A percentile compares a stretch with the other conserved stretches of the same genome.
Evolutionary conservation across 2,888 invertebrate genomes (phyloP).

Genomic region (Cryptocheilus praepositus): DNA sequence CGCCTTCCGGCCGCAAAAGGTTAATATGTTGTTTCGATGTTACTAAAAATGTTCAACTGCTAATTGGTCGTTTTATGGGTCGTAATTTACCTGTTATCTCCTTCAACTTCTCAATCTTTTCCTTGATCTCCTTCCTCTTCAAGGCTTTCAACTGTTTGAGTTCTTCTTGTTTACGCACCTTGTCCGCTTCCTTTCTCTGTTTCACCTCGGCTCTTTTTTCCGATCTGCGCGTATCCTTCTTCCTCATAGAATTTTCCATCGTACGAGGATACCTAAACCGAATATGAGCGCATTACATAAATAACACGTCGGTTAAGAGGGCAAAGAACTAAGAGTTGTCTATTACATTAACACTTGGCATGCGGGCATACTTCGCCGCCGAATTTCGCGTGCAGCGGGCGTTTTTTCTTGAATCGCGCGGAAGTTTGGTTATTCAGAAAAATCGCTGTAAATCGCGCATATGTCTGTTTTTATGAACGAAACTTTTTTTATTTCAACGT

Average conservation of each 20-base stretch:
- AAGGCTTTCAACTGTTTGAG: constrained; percentile 90
- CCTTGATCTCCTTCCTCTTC: constrained; percentile 92
- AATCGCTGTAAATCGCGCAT: no score
- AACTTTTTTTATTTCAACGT: no score
- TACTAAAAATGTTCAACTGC: no score
- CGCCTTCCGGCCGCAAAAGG: no score
- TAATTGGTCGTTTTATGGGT: background rate
- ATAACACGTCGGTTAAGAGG: constrained; percentile 17
- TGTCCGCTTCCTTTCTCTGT: constrained; percentile 86
- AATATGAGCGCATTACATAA: constrained; percentile 8
- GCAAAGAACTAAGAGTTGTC: constrained; percentile 5
- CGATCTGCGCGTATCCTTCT: constrained; percentile 86
- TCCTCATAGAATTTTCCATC: constrained; percentile 87
- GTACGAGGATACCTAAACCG: constrained; percentile 87
- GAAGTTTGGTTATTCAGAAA: no score
- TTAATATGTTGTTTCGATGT: no score
- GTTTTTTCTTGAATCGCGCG: no score
- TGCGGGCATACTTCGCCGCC: no score
- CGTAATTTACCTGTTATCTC: constrained; percentile 88
- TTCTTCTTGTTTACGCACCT: constrained; percentile 88
- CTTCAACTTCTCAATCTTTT: constrained; percentile 90
- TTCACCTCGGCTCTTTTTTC: constrained; percentile 85
- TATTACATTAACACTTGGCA: no score
- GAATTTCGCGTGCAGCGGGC: no score
- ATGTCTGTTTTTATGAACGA: no score